A percentile compares a stretch with the other conserved stretches of the same genome.
Conservation (phyloP, 2,888 invertebrate genomes). For the Ophonus ardosiacus region DNA sequence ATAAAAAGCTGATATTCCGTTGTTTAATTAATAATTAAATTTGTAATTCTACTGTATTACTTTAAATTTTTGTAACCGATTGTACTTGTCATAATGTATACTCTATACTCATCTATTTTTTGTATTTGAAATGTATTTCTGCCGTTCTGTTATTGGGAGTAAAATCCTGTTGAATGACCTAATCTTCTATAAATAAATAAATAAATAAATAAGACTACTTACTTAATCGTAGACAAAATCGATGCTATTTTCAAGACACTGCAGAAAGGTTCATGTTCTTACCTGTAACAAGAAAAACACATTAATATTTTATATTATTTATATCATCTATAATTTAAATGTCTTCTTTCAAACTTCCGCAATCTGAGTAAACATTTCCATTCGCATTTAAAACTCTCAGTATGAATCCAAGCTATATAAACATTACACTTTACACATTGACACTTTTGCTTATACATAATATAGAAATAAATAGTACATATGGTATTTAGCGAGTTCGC, state of each 20-base stretch:
- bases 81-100: too few species aligned
- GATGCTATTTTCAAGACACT: neutral
- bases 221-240: neutral
- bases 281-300: neutral
- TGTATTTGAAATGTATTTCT: too few species aligned
- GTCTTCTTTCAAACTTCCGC: neutral
- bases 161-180: too few species aligned
- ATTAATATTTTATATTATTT: neutral
- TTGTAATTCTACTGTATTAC: too few species aligned
- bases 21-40: too few species aligned
- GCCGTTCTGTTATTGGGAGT: too few species aligned
- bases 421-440: slow-evolving; percentile 24
- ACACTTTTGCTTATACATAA: slow-evolving; percentile 53
- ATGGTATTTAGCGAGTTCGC: slow-evolving; percentile 57
- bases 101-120: too few species aligned
- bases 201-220: neutral
- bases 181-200: too few species aligned
- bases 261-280: neutral
- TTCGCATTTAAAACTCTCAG: slow-evolving; percentile 9
- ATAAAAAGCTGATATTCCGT: too few species aligned
- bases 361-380: neutral
- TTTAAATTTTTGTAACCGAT: too few species aligned
- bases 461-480: slow-evolving; percentile 53
- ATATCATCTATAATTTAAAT: neutral
- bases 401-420: neutral